A percentile compares a stretch with the other conserved stretches of the same genome.
Evolutionary conservation across 2,797 vertebrate species (phyloP).

Genomic region (Paramormyrops hopkinsi): DNA sequence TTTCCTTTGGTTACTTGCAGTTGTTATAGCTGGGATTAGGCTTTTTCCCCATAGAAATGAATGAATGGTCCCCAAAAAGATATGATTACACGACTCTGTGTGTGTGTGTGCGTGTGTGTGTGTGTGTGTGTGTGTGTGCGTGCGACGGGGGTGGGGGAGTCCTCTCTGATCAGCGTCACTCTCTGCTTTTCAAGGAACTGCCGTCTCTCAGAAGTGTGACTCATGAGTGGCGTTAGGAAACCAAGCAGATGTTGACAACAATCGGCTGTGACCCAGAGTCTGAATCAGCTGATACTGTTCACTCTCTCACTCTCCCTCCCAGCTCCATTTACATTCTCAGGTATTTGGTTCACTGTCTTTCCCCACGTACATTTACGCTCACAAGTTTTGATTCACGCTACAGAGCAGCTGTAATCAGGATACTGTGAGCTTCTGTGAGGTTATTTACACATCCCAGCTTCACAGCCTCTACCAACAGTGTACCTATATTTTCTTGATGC

Average conservation of each 20-base stretch:
- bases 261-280: conserved; percentile 36
- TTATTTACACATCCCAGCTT: neutral
- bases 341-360: neutral
- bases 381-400: neutral
- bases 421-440: neutral
- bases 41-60: neutral
- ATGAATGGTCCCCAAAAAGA: neutral
- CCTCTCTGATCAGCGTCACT: conserved; percentile 27
- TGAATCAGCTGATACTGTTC: conserved; percentile 32
- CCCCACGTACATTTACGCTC: neutral
- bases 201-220: conserved; percentile 58
- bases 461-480: neutral
- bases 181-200: conserved; percentile 57
- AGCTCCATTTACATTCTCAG: conserved; percentile 9
- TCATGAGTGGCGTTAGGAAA: conserved; percentile 58
- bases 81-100: neutral
- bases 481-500: neutral
- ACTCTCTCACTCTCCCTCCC: neutral
- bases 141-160: conserved; percentile 10
- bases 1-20: neutral
- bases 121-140: neutral
- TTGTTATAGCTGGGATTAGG: neutral
- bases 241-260: conserved; percentile 48
- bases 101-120: neutral
- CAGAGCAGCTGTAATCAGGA: neutral